Evolutionary conservation across 2,888 invertebrate genomes (phyloP), one percentile per base, ranked within the genome.

Genomic region (Nasonia oneida): DNA sequence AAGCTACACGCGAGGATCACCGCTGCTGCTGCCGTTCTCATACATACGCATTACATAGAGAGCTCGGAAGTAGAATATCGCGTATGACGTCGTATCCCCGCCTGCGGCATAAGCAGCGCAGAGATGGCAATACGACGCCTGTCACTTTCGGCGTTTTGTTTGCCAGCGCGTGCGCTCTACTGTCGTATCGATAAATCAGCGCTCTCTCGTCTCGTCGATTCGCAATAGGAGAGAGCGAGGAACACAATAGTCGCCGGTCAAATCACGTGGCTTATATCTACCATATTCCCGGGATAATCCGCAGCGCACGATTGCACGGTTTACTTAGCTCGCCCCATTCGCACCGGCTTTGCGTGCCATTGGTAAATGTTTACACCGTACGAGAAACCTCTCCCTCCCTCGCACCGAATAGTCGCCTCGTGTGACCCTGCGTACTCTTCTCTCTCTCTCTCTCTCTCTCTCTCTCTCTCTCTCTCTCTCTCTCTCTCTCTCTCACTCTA

Each of bases 281-380:
- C 85, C 87, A 88, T 87, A 87, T 88, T 87, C 87, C 81, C 84
- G 80, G 82, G 86, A 87, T 89, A 88, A 89, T 89, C 88, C 88
- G 33, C 71, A 64, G 84, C 61, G 86, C 82, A 85, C 82, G 84
- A 87, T 86, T 86, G 87, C 78, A 87, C 42, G 84, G 90, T 89
- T 89, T 89, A 87, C 89, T 89, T 88, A 87, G 81, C 87, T 84
- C 86, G 84, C 86, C 86, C 87, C 87, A 88, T 89, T 89, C 89
- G 87, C 89, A 84, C 86, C 87, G 87, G 88, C 88, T 89, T 88
- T 89, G 88, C 87, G 88, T 88, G 88, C 88, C 87, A 84, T 89
- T 86, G 88, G 89, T 77, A 90, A 90, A 90, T 89, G 87, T 90
- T 89, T 90, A 86, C 89, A 86, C 67, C 82, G 70, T 37, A 50